These are phyloP conservation scores for Rhizomys pruinosus DNA, from an alignment of 2,113 vertebrate species.

Conservation along the genomic window DNA sequence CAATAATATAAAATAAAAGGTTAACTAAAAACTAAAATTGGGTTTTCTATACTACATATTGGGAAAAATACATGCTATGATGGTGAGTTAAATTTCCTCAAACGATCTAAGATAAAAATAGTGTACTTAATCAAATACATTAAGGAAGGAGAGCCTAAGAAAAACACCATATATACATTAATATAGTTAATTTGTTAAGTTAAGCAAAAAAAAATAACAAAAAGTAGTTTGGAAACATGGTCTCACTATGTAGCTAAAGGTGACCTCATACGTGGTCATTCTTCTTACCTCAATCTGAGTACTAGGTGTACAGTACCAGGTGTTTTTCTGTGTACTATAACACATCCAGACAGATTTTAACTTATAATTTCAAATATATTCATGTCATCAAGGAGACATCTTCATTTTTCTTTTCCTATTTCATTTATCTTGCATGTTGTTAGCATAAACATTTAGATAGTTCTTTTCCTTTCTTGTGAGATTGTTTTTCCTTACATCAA, in stretches of 20 bases:
- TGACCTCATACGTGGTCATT: background rate
- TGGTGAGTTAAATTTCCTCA: background rate
- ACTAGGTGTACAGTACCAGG: background rate
- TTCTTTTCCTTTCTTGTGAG: too few species aligned
- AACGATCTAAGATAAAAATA: background rate
- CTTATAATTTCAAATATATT: conserved; percentile 37
- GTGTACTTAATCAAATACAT: conserved; percentile 2
- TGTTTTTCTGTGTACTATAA: background rate
- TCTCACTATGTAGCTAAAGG: background rate
- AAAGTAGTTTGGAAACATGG: background rate
- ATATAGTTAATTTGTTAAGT: background rate
- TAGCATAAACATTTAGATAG: conserved; percentile 11
- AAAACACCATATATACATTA: background rate
- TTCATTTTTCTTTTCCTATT: conserved; percentile 56
- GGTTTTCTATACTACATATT: background rate
- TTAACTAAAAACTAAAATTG: background rate
- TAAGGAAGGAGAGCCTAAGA: conserved; percentile 16
- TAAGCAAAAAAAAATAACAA: background rate
- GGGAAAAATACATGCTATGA: too few species aligned
- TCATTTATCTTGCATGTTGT: conserved; percentile 44
- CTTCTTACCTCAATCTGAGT: background rate
- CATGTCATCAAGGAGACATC: background rate
- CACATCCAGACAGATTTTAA: background rate
- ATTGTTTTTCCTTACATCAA: background rate
- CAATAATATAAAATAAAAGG: conserved; percentile 33